Evolutionary conservation across 2,888 invertebrate genomes (phyloP), one percentile per base, ranked within the genome.

Genomic region (Polymixis flavicincta): DNA sequence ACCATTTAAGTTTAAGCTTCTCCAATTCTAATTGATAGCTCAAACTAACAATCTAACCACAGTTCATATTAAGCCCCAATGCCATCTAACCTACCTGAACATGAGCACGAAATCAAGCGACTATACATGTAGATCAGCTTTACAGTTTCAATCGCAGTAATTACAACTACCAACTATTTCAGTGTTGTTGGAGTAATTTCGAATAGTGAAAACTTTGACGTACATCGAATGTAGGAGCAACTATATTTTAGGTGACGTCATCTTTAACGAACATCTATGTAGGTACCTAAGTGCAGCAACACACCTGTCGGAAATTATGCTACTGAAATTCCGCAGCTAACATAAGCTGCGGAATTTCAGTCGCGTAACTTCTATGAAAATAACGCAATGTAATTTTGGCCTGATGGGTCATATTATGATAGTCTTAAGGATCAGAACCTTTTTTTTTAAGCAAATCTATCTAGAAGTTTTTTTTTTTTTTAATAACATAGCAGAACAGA

Each of bases 101-200:
- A 14, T 2, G 22, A 50, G 60, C 45, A 52, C 14, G 4, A 65
- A 67, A 71, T 81, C 45, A 61, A 71, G 37, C 45, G 28, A 71
- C 64, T 59, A 57, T 28, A 74, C 48, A 65, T 64, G 32, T 68
- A 68, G 54, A 78, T 73, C 50, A 75, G 17, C 32, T 72, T 8
- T 19, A 28, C 59, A 71, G 54, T 78, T 74, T 60, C 52, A 63
- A 76, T 75, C 54, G 61, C 37, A 64, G 52, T 74, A 82, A 85
- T 85, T 74, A 85, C 13, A 61, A 52, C 54, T 74, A 37, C 73
- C 17, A 85, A 80, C 76, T 74, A 84, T 83, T n/a, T 78, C 48
- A 77, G 70, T 80, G 68, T 71, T 65, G 76, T 52, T 52, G 19
- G 67, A 64, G n/a, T 63, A 66, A 76, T 55, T 71, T 45, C 9